Conservation (phyloP, 1,140 invertebrate species). For the Tetramorium alpestre region DNA sequence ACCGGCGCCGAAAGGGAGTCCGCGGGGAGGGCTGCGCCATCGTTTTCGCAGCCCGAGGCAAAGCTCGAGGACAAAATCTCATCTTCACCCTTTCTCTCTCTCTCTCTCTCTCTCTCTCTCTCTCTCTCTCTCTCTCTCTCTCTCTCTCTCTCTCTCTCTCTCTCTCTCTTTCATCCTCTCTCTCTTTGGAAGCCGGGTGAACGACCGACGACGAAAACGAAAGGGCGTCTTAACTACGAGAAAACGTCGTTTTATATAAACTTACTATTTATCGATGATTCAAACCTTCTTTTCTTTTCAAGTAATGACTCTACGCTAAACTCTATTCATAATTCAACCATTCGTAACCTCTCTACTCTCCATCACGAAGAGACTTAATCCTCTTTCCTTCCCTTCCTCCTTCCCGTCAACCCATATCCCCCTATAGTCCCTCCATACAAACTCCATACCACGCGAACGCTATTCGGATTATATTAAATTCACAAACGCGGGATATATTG, state of each 20-base stretch:
- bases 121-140: too few species aligned
- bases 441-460: slow-evolving; percentile 62
- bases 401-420: background rate
- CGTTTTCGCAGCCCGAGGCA: slow-evolving; percentile 36
- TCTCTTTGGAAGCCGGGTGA: slow-evolving; percentile 66
- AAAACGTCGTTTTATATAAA: slow-evolving; percentile 70
- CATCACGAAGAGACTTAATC: slow-evolving; percentile 43
- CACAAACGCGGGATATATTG: slow-evolving; percentile 70
- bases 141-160: slow-evolving; percentile 9
- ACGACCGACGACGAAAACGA: slow-evolving; percentile 63
- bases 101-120: too few species aligned
- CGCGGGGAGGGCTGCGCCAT: background rate
- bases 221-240: slow-evolving; percentile 67
- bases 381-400: background rate
- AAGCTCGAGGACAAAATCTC: slow-evolving; percentile 62
- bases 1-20: slow-evolving; percentile 28
- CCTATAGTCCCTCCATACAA: slow-evolving; percentile 24
- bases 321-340: slow-evolving; percentile 85
- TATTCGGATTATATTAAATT: slow-evolving; percentile 71
- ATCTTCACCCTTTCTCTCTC: background rate
- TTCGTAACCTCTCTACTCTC: slow-evolving; percentile 79
- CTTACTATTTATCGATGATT: slow-evolving; percentile 74
- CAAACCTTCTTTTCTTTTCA: slow-evolving; percentile 66
- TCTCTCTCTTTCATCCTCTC: too few species aligned
- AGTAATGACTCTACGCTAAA: slow-evolving; percentile 82